Base-by-base conservation (phyloP, 2,888 invertebrate species). In the Acleris holmiana region DNA sequence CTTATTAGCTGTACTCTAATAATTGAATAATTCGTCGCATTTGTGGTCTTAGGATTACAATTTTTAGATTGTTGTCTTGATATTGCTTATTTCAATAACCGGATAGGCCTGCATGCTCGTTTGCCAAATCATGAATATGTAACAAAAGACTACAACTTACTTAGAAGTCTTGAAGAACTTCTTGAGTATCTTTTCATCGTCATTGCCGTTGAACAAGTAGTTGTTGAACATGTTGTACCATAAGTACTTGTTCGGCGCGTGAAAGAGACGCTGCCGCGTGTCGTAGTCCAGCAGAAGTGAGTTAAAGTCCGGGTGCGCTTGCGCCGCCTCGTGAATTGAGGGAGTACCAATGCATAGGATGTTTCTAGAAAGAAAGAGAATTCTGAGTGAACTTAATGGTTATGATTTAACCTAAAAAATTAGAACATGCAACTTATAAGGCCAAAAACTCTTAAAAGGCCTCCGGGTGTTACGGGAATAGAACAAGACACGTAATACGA, bases 221-320 rank as follows among this genome's bases (percentile, higher is more conserved):
- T 98, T 94, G 79, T 98, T 99, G 80, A 98, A 98, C 94, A 97
- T 95, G 84, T 98, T 99, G 86, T 97, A 98, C 94, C 96, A 96
- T 29, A 95, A 94, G 77, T 95, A 98, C 74, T 95, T 94, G 15
- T 93, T 78, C 0, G 95, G 94, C 0, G 93, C 91, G 71, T 95
- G 93, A 76, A 96, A 96, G 71, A 91, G 91, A 64, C 94, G 93
- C 79, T 95, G 94, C 77, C 98, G 93, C 35, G 94, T 94, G 84
- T 98, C 98, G 69, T 97, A 94, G 82, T 98, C 98, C 46, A 98
- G 82, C 1, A 98, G 90, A 51, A 97, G 89, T 51, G 96, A 96
- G 4, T 82, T 82, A 64, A 87, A 83, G 15, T 89, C 86, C 0
- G 83, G 72, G 41, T 74, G 71, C 0, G 80, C 66, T 59, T 87